Percentiles rank a stretch among this genome's conserved stretches.
Evolutionary conservation across 2,113 vertebrate species (phyloP).

Genomic region (Lepus europaeus): DNA sequence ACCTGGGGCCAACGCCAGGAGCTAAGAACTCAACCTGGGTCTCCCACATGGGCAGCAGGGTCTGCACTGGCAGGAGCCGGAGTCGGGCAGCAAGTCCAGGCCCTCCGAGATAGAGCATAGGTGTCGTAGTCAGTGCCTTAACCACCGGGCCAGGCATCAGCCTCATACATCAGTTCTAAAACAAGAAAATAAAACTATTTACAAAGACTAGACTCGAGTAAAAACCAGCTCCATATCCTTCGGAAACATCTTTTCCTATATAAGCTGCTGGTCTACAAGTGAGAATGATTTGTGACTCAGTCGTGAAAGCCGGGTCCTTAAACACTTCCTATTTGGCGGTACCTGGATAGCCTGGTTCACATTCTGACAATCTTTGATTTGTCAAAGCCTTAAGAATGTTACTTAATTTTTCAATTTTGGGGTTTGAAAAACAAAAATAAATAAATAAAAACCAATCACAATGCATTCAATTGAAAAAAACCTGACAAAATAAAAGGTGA

Average conservation of each 20-base stretch:
- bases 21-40: too few relatives aligned
- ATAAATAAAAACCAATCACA: neutral
- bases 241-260: slow-evolving; percentile 41
- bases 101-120: too few relatives aligned
- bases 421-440: neutral
- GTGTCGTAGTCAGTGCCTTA: too few relatives aligned
- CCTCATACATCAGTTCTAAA: neutral
- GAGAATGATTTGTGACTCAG: slow-evolving; percentile 40
- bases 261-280: neutral
- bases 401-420: neutral
- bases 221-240: slow-evolving; percentile 36
- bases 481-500: neutral
- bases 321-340: neutral
- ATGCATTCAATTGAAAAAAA: slow-evolving; percentile 16
- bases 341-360: slow-evolving; percentile 14
- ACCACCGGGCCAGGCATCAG: too few relatives aligned
- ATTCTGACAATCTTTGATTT: neutral
- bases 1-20: too few relatives aligned
- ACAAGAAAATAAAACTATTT: slow-evolving; percentile 40
- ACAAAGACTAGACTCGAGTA: neutral
- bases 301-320: slow-evolving; percentile 42
- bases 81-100: too few relatives aligned
- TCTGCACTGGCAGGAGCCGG: too few relatives aligned
- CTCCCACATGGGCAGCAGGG: too few relatives aligned
- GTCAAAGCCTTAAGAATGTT: slow-evolving; percentile 15